phyloP scores from a whole-genome alignment of 1,140 invertebrate species.

The Cydia fagiglandana region DNA sequence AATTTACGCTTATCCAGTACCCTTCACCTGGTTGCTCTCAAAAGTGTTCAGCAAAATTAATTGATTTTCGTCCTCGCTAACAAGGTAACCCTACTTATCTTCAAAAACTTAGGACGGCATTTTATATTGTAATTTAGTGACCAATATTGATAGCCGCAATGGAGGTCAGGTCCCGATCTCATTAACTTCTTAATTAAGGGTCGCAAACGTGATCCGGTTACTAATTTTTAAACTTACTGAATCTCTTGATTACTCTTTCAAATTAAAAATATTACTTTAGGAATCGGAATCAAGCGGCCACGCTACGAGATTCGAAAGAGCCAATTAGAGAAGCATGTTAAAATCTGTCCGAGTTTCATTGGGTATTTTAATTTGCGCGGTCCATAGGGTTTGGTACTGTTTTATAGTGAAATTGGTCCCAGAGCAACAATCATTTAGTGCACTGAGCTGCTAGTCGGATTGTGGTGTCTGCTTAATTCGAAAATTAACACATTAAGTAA shows the following conservation, averaged over 20 bases:
- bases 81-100: constrained; percentile 40
- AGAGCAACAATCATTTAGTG: constrained; percentile 54
- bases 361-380: constrained; percentile 58
- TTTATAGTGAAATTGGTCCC: constrained; percentile 58
- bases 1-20: background rate
- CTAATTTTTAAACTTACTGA: constrained; percentile 52
- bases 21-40: constrained; percentile 27
- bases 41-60: constrained; percentile 42
- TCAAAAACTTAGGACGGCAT: constrained; percentile 42
- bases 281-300: constrained; percentile 34
- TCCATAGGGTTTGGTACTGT: constrained; percentile 37
- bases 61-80: constrained; percentile 46
- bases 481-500: background rate
- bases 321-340: constrained; percentile 60
- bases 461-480: background rate
- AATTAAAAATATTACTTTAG: constrained; percentile 27
- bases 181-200: constrained; percentile 76
- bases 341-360: constrained; percentile 52
- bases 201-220: constrained; percentile 57
- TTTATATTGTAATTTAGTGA: constrained; percentile 59
- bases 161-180: constrained; percentile 61
- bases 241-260: constrained; percentile 40
- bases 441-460: background rate
- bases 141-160: constrained; percentile 59
- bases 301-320: constrained; percentile 38